These are phyloP conservation scores for Drosophila heteroneura DNA, from an alignment of 2,888 invertebrate genomes.

Conservation along the genomic window DNA sequence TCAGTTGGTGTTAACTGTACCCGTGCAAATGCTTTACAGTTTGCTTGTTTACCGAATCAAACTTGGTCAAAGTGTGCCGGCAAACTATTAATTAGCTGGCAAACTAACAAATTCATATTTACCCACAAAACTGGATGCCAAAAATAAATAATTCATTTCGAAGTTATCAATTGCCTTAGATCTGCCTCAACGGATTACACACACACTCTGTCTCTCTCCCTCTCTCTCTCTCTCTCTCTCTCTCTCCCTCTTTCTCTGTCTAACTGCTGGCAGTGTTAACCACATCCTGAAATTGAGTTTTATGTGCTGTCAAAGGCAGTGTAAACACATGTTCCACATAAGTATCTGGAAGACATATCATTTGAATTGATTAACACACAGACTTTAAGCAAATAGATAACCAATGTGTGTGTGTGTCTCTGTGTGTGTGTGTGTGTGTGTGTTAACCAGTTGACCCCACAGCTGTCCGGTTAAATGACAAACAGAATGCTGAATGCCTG, in stretches of 20 bases:
- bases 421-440: neutral
- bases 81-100: conserved; percentile 43
- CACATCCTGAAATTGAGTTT: conserved; percentile 16
- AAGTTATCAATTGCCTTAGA: conserved; percentile 8
- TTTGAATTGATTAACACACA: conserved; percentile 57
- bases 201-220: neutral
- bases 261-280: neutral
- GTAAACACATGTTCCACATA: conserved; percentile 49
- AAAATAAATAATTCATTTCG: conserved; percentile 68
- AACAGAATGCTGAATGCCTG: conserved; percentile 4
- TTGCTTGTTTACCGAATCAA: conserved; percentile 28
- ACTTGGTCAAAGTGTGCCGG: conserved; percentile 22
- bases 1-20: conserved; percentile 1
- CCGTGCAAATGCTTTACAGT: conserved; percentile 9
- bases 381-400: conserved; percentile 41
- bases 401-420: neutral
- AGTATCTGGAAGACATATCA: conserved; percentile 26
- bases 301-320: conserved; percentile 26
- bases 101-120: conserved; percentile 56
- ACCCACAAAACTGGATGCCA: conserved; percentile 35
- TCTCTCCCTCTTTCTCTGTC: neutral
- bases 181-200: neutral
- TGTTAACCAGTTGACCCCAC: conserved; percentile 5
- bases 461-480: conserved; percentile 22
- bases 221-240: too few species aligned